A percentile compares a stretch with the other conserved stretches of the same genome.
phyloP scores from a whole-genome alignment of 2,888 invertebrate species.

The Slavum lentiscoides region DNA sequence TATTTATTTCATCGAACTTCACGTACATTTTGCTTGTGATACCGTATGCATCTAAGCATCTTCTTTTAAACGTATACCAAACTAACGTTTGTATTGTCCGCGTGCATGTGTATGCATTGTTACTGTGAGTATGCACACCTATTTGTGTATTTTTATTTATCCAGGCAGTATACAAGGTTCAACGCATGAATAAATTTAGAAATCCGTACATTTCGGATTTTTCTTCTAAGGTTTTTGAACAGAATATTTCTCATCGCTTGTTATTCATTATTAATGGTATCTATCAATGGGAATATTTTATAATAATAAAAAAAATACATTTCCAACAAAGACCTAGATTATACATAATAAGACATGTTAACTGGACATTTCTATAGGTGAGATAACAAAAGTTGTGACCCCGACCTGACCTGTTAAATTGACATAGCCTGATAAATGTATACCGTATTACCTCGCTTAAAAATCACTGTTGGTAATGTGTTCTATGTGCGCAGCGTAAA shows the following conservation, averaged over 20 bases:
- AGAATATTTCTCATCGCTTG: not conserved
- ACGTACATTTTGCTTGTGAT: not conserved
- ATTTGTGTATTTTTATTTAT: not conserved
- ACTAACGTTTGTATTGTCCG: not conserved
- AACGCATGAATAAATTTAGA: not conserved
- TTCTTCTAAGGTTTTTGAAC: not conserved
- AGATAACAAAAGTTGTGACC: no score
- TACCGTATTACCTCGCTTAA: no score
- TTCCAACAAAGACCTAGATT: no score
- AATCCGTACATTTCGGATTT: not conserved
- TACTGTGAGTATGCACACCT: not conserved
- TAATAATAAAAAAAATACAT: not conserved
- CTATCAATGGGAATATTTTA: not conserved
- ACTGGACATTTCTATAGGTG: no score
- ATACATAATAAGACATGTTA: no score
- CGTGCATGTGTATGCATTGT: no score
- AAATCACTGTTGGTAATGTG: no score
- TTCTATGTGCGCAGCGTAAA: no score
- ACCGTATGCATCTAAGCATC: not conserved
- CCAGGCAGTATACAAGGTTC: not conserved
- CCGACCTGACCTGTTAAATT: no score
- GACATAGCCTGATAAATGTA: no score
- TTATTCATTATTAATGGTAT: not conserved
- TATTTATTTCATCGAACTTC: constrained; percentile 17
- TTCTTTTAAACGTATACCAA: not conserved